Evolutionary conservation across 37 sponge, comb jelly and placozoan species (phyloP).

Genomic region (Petrosia ficiformis): DNA sequence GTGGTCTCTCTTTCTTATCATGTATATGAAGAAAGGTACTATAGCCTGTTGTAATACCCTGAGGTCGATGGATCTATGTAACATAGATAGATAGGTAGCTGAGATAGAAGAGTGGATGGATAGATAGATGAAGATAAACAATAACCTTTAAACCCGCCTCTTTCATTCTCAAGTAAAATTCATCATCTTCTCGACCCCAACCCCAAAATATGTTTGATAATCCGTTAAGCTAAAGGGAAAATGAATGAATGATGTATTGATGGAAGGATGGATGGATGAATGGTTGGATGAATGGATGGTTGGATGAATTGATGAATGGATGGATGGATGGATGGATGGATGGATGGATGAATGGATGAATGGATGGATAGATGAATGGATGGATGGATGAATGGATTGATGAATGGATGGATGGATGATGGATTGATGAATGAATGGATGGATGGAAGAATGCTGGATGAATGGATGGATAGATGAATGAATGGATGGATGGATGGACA

Average conservation of each 20-base stretch:
- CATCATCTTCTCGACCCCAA: slow-evolving; percentile 97
- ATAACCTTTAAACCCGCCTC: slow-evolving; percentile 74
- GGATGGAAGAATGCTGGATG: neutral
- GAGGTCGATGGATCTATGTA: slow-evolving; percentile 62
- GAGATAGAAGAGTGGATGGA: neutral
- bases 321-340: too few relatives aligned
- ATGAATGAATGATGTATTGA: slow-evolving; percentile 11
- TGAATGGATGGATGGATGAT: too few relatives aligned
- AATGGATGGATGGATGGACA: too few relatives aligned
- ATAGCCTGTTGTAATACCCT: slow-evolving; percentile 77
- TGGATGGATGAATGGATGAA: too few relatives aligned
- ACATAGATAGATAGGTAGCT: neutral
- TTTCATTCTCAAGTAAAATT: slow-evolving; percentile 81
- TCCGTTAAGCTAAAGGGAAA: slow-evolving; percentile 70
- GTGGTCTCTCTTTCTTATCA: slow-evolving; percentile 65
- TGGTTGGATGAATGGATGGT: too few relatives aligned
- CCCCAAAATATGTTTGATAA: slow-evolving; percentile 94
- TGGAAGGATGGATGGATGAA: too few relatives aligned
- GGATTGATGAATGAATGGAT: too few relatives aligned
- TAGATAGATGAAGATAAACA: neutral
- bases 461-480: too few relatives aligned
- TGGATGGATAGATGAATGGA: too few relatives aligned
- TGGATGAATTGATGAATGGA: too few relatives aligned
- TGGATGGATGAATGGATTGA: too few relatives aligned
- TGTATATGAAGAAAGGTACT: slow-evolving; percentile 84